A percentile compares a stretch with the other conserved stretches of the same genome.
Evolutionary conservation across 1,140 invertebrate species (phyloP).

Genomic region (Heliconius congener): DNA sequence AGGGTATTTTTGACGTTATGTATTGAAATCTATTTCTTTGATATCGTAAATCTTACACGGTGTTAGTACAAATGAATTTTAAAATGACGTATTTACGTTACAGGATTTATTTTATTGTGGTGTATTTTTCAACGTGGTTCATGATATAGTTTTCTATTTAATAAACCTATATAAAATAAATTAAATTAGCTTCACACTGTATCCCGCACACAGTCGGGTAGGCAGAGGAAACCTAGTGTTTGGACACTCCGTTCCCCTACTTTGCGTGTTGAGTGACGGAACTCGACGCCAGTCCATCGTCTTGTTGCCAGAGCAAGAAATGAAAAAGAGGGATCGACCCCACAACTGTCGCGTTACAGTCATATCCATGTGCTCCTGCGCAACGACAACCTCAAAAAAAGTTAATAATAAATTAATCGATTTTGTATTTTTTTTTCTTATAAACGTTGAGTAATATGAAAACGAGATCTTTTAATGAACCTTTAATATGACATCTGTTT

Average conservation of each 20-base stretch:
- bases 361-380: too few species aligned
- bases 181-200: not conserved
- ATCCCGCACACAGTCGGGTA: too few species aligned
- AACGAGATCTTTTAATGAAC: not conserved
- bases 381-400: too few species aligned
- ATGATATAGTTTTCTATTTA: too few species aligned
- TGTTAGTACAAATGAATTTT: constrained; percentile 22
- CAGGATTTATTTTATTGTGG: not conserved
- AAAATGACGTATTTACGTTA: not conserved
- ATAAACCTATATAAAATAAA: too few species aligned
- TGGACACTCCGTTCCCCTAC: too few species aligned
- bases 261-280: too few species aligned
- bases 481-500: not conserved
- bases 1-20: constrained; percentile 51
- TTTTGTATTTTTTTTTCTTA: not conserved
- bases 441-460: not conserved
- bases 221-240: too few species aligned
- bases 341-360: too few species aligned
- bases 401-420: too few species aligned
- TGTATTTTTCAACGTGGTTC: not conserved
- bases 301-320: too few species aligned
- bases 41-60: constrained; percentile 55
- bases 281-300: rapidly evolving
- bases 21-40: constrained; percentile 32
- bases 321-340: too few species aligned